phyloP scores from a whole-genome alignment of 2,797 vertebrate genomes.

The Falco naumanni region DNA sequence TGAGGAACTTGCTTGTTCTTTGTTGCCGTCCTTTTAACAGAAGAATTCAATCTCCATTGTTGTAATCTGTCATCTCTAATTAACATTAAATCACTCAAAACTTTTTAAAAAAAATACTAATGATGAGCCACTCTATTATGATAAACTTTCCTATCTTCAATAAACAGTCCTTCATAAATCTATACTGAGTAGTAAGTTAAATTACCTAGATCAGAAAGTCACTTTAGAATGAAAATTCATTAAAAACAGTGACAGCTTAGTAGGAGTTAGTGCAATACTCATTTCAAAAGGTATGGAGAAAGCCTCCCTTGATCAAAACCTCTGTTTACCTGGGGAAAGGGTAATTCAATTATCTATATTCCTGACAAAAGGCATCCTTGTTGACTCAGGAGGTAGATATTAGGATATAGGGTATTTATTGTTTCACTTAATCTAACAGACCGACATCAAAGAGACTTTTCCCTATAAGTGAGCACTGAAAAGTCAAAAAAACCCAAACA shows the following conservation, averaged over 20 bases:
- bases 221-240: slow-evolving; percentile 8
- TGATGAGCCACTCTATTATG: background rate
- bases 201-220: slow-evolving; percentile 16
- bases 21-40: background rate
- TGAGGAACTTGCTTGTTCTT: background rate
- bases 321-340: background rate
- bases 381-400: slow-evolving; percentile 29
- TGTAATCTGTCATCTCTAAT: background rate
- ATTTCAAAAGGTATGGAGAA: slow-evolving; percentile 9
- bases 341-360: slow-evolving; percentile 57
- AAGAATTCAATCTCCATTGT: background rate
- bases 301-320: slow-evolving; percentile 28
- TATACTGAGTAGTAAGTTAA: background rate
- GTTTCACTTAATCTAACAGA: slow-evolving; percentile 39
- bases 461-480: background rate
- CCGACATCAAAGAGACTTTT: slow-evolving; percentile 18
- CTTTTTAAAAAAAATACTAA: background rate
- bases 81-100: background rate
- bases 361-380: slow-evolving; percentile 27
- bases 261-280: background rate
- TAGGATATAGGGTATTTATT: slow-evolving; percentile 35
- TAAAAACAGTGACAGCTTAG: background rate
- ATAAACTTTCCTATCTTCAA: background rate
- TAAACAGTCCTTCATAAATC: slow-evolving; percentile 24
- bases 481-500: background rate